Percentiles rank a stretch among this genome's conserved stretches.
Conservation (phyloP, 1,140 invertebrate genomes). For the Tenebrio molitor region DNA sequence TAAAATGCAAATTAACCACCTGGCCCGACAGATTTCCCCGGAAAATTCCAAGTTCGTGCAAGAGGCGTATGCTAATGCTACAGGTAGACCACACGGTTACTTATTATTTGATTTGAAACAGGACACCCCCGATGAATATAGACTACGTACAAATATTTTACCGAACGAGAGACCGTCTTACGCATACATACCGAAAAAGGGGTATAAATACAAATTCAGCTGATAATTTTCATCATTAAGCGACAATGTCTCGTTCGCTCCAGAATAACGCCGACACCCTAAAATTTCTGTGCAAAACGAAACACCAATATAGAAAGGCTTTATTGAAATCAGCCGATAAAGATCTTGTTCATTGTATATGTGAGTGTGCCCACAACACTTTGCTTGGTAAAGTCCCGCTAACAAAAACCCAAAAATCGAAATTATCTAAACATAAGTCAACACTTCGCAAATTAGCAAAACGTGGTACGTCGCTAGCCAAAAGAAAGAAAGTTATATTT, state of each 20-base stretch:
- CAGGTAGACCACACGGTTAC: conserved; percentile 61
- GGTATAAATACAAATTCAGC: conserved; percentile 36
- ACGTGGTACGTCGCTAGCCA: background rate
- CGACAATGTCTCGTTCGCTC: conserved; percentile 29
- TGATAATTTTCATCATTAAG: conserved; percentile 12
- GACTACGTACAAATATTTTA: conserved; percentile 56
- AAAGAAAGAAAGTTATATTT: conserved; percentile 6
- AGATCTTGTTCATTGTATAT: conserved; percentile 47
- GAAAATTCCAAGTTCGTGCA: conserved; percentile 64
- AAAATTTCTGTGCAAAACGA: conserved; percentile 33
- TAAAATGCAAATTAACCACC: conserved; percentile 63
- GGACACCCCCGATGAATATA: conserved; percentile 57
- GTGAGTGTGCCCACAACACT: conserved; percentile 53
- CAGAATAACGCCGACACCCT: conserved; percentile 28
- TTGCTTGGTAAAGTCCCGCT: conserved; percentile 35
- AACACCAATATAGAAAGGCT: conserved; percentile 20
- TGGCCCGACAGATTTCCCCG: conserved; percentile 63
- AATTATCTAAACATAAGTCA: conserved; percentile 16
- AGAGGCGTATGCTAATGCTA: conserved; percentile 65
- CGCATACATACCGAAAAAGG: conserved; percentile 48
- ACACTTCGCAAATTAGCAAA: background rate
- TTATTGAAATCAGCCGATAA: conserved; percentile 47
- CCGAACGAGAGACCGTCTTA: conserved; percentile 29
- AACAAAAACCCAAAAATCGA: background rate
- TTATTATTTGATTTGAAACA: conserved; percentile 64